phyloP scores from a whole-genome alignment of 2,888 invertebrate genomes.

The Geotrupes spiniger region DNA sequence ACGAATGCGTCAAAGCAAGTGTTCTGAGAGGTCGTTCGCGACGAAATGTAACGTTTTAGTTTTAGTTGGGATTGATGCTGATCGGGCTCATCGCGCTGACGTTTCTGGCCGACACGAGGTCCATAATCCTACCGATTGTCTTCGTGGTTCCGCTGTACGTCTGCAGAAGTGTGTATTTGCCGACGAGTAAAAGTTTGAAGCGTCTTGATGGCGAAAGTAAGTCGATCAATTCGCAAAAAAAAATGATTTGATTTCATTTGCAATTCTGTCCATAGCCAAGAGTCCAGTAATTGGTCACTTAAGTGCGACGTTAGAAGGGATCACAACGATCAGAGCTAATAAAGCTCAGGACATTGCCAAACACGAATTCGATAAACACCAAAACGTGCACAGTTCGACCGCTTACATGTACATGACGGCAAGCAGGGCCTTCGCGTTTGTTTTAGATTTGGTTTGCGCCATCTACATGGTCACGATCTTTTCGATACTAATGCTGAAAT shows the following conservation, averaged over 20 bases:
- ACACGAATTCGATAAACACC: constrained; percentile 43
- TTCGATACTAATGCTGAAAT: constrained; percentile 33
- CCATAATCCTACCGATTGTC: constrained; percentile 68
- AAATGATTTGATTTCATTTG: background rate
- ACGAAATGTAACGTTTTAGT: background rate
- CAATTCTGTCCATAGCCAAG: constrained; percentile 32
- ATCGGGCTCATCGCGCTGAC: constrained; percentile 67
- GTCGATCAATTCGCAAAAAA: constrained; percentile 10
- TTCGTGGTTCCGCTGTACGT: constrained; percentile 64
- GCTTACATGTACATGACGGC: constrained; percentile 39
- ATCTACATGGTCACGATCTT: constrained; percentile 20
- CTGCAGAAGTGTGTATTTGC: constrained; percentile 64
- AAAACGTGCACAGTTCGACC: constrained; percentile 42
- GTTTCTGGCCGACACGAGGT: constrained; percentile 47
- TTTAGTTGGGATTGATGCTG: constrained; percentile 50
- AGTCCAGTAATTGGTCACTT: constrained; percentile 46
- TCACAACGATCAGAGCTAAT: constrained; percentile 44
- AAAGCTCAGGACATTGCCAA: constrained; percentile 38
- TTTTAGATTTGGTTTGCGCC: constrained; percentile 37
- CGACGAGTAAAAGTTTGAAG: constrained; percentile 71
- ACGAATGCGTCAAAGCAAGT: constrained; percentile 25
- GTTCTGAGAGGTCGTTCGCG: no score
- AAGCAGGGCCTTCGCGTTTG: constrained; percentile 40
- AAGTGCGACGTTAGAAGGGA: constrained; percentile 45
- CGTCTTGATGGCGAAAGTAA: constrained; percentile 58